phyloP scores from a whole-genome alignment of 2,888 invertebrate genomes.

The Drosophila prostipennis region DNA sequence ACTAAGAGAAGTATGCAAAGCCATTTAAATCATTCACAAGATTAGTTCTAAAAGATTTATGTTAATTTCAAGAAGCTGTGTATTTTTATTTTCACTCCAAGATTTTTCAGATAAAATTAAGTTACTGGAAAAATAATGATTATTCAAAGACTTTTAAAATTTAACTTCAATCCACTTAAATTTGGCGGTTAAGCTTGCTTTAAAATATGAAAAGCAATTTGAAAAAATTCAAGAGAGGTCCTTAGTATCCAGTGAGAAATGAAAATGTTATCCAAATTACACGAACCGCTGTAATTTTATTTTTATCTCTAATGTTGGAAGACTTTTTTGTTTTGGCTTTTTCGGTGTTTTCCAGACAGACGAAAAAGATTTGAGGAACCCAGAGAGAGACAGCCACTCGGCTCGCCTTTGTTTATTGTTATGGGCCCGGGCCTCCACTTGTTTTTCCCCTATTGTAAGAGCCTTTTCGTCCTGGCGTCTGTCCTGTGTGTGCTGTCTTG shows the following conservation, averaged over 20 bases:
- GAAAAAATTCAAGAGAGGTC: not conserved
- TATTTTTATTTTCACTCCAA: no score
- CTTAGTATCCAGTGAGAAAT: not conserved
- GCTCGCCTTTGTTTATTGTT: conserved; percentile 55
- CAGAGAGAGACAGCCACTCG: conserved; percentile 21
- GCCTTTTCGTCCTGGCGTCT: conserved; percentile 41
- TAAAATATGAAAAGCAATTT: conserved; percentile 9
- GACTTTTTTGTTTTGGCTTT: not conserved
- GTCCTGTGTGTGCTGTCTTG: not conserved
- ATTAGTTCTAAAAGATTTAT: not conserved
- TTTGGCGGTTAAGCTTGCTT: not conserved
- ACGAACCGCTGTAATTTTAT: conserved; percentile 31
- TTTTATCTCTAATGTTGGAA: conserved; percentile 26
- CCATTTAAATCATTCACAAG: conserved; percentile 13
- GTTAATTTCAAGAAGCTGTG: not conserved
- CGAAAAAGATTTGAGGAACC: conserved; percentile 47
- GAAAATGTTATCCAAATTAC: conserved; percentile 37
- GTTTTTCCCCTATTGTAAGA: conserved; percentile 1
- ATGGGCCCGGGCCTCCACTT: conserved; percentile 13
- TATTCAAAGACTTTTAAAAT: not conserved
- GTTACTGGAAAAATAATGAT: not conserved
- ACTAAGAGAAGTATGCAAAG: conserved; percentile 10
- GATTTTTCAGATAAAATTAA: not conserved
- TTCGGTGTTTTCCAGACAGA: conserved; percentile 11
- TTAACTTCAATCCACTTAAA: conserved; percentile 4